These are phyloP conservation scores for Pomatorhinus ruficollis DNA, from an alignment of 2,113 vertebrate species.

Conservation along the genomic window DNA sequence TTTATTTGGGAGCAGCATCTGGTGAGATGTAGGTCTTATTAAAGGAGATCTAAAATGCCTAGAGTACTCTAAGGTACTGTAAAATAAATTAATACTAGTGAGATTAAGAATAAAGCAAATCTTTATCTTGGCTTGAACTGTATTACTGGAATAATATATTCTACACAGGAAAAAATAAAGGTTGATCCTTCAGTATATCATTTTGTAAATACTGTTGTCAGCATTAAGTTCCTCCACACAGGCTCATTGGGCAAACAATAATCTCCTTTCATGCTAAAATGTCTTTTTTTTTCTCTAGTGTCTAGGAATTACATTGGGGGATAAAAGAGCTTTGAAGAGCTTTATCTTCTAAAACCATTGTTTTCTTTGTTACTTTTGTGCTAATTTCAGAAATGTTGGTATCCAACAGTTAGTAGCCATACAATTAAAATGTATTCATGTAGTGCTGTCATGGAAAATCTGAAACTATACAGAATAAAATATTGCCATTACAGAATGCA, in stretches of 20 bases:
- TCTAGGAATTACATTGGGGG: not conserved
- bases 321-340: slow-evolving; percentile 47
- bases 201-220: slow-evolving; percentile 42
- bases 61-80: not conserved
- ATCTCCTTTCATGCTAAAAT: slow-evolving; percentile 34
- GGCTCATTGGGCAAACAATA: not conserved
- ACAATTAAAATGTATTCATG: not conserved
- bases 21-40: not conserved
- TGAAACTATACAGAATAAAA: not conserved
- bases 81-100: slow-evolving; percentile 41
- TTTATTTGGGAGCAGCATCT: slow-evolving; percentile 10
- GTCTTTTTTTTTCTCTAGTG: not conserved
- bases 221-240: not conserved
- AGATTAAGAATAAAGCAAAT: slow-evolving; percentile 40
- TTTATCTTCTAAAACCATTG: slow-evolving; percentile 46
- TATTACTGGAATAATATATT: slow-evolving; percentile 12
- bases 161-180: not conserved
- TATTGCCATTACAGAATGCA: not conserved
- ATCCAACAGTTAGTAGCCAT: not conserved
- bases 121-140: not conserved
- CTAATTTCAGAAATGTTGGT: not conserved
- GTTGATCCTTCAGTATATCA: not conserved
- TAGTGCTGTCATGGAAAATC: not conserved
- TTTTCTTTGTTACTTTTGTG: slow-evolving; percentile 12
- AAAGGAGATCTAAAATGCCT: not conserved